Evolutionary conservation across 2,888 invertebrate genomes (phyloP).

Genomic region (Sceliomorpha sp.): DNA sequence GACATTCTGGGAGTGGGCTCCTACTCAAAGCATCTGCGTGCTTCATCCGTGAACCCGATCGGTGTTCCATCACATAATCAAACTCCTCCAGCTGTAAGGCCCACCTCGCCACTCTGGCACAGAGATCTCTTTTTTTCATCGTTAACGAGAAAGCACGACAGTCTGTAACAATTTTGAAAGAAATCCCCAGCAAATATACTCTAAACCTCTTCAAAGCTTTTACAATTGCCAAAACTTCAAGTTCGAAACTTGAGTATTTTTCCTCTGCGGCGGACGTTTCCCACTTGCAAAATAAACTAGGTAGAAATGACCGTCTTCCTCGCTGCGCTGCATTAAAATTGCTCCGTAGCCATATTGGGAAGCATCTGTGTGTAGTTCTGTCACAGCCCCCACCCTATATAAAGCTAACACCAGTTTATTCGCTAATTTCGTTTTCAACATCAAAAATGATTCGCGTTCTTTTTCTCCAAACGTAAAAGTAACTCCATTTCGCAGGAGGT

Average conservation of each 20-base stretch:
- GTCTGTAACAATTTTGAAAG: too few relatives aligned
- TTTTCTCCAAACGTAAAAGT: neutral
- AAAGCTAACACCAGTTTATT: neutral
- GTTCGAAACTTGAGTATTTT: too few relatives aligned
- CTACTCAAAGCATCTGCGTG: constrained; percentile 3
- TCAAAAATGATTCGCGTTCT: neutral
- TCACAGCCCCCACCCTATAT: too few relatives aligned
- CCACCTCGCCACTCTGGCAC: too few relatives aligned
- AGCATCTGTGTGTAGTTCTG: too few relatives aligned
- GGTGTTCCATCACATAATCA: neutral
- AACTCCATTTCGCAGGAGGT: constrained; percentile 1
- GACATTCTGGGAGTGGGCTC: constrained; percentile 4
- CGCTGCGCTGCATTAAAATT: too few relatives aligned
- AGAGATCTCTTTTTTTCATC: too few relatives aligned
- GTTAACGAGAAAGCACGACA: neutral
- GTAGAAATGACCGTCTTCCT: neutral
- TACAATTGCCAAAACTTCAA: neutral
- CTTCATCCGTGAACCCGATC: neutral
- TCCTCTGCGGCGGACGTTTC: neutral
- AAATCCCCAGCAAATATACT: too few relatives aligned
- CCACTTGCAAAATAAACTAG: constrained; percentile 3
- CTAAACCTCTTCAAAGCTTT: neutral
- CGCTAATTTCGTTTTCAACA: neutral
- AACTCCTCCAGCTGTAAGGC: too few relatives aligned
- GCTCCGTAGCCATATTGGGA: too few relatives aligned